These are phyloP conservation scores for Hippoglossus stenolepis DNA, from an alignment of 2,113 vertebrate genomes.

Conservation along the genomic window DNA sequence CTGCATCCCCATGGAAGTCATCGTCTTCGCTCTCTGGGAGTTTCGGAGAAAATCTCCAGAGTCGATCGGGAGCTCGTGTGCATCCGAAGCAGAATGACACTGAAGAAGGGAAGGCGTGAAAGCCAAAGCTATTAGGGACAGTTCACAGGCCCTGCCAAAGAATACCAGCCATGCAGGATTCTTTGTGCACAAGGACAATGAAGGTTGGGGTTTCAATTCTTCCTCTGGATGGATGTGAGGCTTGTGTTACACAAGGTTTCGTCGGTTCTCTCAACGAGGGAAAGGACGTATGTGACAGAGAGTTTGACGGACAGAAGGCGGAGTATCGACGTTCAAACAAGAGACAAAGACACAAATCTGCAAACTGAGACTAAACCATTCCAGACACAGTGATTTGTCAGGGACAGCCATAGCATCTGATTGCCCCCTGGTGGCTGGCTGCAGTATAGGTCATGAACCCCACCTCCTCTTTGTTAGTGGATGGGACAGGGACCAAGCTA, in stretches of 20 bases:
- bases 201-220: constrained; percentile 21
- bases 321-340: neutral
- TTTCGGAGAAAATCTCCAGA: constrained; percentile 4
- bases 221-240: neutral
- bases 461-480: too few relatives aligned
- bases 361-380: too few relatives aligned
- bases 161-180: constrained; percentile 66
- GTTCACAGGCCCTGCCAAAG: constrained; percentile 22
- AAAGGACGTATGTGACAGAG: neutral
- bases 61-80: constrained; percentile 10
- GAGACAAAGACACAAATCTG: too few relatives aligned
- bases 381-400: too few relatives aligned
- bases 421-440: too few relatives aligned
- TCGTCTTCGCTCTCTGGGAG: constrained; percentile 22
- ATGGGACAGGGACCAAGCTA: too few relatives aligned
- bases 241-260: constrained; percentile 37
- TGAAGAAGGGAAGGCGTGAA: constrained; percentile 55
- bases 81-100: constrained; percentile 1
- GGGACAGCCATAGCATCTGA: too few relatives aligned
- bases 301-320: too few relatives aligned
- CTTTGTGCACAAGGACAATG: constrained; percentile 53
- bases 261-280: constrained; percentile 21
- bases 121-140: constrained; percentile 12
- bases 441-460: too few relatives aligned
- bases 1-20: constrained; percentile 77